A percentile compares a stretch with the other conserved stretches of the same genome.
These are phyloP conservation scores for Pseudomugil gertrudae DNA, from an alignment of 2,797 vertebrate genomes.

Conservation along the genomic window DNA sequence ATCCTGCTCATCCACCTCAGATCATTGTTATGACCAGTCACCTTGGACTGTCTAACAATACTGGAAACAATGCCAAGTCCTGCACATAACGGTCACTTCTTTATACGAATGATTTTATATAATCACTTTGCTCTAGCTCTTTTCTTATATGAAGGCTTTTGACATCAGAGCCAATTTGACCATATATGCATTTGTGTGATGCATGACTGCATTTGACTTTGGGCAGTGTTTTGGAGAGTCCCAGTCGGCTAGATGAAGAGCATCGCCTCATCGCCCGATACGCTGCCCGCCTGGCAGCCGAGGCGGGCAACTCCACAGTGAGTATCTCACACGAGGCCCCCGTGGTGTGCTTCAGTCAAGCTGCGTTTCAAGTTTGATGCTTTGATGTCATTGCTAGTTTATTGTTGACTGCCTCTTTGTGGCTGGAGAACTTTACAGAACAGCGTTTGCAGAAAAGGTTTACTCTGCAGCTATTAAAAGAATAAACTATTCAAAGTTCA, in stretches of 20 bases:
- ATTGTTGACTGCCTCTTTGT: background rate
- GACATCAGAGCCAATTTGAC: conserved; percentile 16
- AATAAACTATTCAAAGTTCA: background rate
- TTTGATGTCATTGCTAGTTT: conserved; percentile 28
- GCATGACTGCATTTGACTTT: conserved; percentile 49
- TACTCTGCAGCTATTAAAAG: background rate
- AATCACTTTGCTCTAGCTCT: conserved; percentile 14
- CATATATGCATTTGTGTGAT: conserved; percentile 41
- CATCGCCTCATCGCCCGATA: conserved; percentile 96
- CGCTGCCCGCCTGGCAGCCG: conserved; percentile 92
- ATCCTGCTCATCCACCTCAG: conserved; percentile 33
- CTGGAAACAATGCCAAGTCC: conserved; percentile 25
- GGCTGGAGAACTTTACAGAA: background rate
- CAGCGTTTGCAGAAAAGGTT: background rate
- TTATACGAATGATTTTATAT: conserved; percentile 11
- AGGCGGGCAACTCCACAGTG: conserved; percentile 90
- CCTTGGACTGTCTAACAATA: conserved; percentile 33
- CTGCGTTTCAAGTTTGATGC: conserved; percentile 32
- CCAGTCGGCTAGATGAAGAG: conserved; percentile 93
- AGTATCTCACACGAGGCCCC: conserved; percentile 70
- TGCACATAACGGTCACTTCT: conserved; percentile 32
- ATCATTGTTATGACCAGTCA: conserved; percentile 41
- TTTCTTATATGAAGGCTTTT: conserved; percentile 35
- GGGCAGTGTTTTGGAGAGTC: conserved; percentile 92
- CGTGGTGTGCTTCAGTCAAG: conserved; percentile 24